Base-by-base conservation (phyloP, 2,797 vertebrate genomes). In the Gadopsis marmoratus region DNA sequence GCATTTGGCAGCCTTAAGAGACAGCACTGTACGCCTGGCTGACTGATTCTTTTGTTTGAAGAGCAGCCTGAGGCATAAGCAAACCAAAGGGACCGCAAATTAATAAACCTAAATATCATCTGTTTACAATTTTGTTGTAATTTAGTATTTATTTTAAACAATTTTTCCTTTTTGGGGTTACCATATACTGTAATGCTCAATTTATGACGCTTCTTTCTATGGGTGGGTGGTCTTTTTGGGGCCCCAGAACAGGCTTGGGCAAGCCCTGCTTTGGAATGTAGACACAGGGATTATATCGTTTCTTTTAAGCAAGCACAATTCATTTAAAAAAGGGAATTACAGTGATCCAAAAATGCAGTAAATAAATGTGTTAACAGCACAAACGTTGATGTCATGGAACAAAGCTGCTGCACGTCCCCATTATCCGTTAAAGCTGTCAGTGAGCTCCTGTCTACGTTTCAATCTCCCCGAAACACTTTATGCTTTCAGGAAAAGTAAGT, bases 41-140 rank as follows among this genome's bases (percentile, higher is more conserved):
- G 47, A 50, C 53, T 64, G 45, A 61, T 43, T 47, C 37, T 58
- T 72, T 54, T 78, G 58, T 76, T 55, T 68, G 50, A 82, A 67
- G 76, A 61, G 55, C 2, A 6, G 64, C 74, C 62, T 10, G 23
- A 65, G 33, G 61, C 56, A 3, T 31, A 7, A 43, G 43, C 21
- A 16, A 26, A 33, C 35, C 53, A 55, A 55, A 47, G n/a, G 26
- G 61, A 55, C 41, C n/a, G 55, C 41, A 54, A 51, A 16, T 23
- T 43, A 50, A 35, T 23, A 29, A 37, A 39, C 71, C 26, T 19
- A 47, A 65, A n/a, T 63, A n/a, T 51, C 37, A 26, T 74, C 45
- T 55, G 33, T 37, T 66, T 14, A 23, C 17, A 16, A 59, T 26
- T 26, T 12, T 50, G 35, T 35, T 0, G 10, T 60, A 33, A 68